Conservation (phyloP, 2,888 invertebrate genomes). For the Adelphocoris suturalis region DNA sequence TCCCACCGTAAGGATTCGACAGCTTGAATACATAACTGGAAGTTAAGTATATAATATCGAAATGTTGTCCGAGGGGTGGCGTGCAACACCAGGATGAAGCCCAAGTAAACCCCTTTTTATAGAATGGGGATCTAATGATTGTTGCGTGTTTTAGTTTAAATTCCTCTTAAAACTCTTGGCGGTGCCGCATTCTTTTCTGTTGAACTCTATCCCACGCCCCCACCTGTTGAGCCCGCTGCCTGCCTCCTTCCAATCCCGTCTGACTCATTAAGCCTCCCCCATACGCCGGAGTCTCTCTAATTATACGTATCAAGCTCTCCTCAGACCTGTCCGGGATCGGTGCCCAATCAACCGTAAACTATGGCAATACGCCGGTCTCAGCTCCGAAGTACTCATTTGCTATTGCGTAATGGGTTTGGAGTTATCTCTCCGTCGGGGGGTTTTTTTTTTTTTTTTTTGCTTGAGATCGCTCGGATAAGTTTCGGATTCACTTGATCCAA, state of each 20-base stretch:
- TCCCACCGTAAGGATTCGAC: slow-evolving; percentile 43
- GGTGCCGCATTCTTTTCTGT: slow-evolving; percentile 50
- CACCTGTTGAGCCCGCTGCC: slow-evolving; percentile 60
- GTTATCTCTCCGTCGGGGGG: not conserved
- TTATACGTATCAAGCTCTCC: slow-evolving; percentile 58
- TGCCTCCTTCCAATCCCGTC: slow-evolving; percentile 19
- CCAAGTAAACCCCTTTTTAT: not conserved
- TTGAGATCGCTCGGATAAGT: slow-evolving; percentile 4
- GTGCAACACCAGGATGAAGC: slow-evolving; percentile 64
- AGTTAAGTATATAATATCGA: slow-evolving; percentile 50
- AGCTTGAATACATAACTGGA: slow-evolving; percentile 56
- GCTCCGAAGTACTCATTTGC: slow-evolving; percentile 50
- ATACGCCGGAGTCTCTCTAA: slow-evolving; percentile 52
- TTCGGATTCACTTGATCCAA: not conserved
- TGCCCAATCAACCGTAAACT: slow-evolving; percentile 67
- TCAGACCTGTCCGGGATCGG: slow-evolving; percentile 59
- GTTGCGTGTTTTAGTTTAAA: slow-evolving; percentile 69
- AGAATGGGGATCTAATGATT: slow-evolving; percentile 56
- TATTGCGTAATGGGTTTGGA: slow-evolving; percentile 53
- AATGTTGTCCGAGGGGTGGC: slow-evolving; percentile 49
- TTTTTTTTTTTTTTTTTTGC: too few species aligned
- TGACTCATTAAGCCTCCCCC: slow-evolving; percentile 50
- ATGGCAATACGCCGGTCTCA: slow-evolving; percentile 57
- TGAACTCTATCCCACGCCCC: slow-evolving; percentile 69
- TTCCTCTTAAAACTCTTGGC: slow-evolving; percentile 42